Base-by-base conservation (phyloP, 1,140 invertebrate genomes). In the Batillaria attramentaria region DNA sequence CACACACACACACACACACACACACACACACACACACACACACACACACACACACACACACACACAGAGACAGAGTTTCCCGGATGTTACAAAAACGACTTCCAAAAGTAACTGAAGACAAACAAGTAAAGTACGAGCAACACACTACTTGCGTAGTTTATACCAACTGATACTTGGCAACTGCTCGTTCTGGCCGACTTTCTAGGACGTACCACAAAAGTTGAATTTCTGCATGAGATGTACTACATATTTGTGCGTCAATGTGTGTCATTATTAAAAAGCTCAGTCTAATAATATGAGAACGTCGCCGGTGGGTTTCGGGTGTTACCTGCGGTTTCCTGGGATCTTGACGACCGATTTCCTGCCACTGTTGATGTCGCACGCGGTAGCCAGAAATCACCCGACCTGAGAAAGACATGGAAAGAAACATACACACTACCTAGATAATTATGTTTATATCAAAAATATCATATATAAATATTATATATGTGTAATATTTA, bases 331-430 rank as follows among this genome's bases (percentile, higher is more conserved):
- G 87, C 35, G 91, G 91, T 70, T 84, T 62, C 75, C 88, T 88
- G 33, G 90, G 91, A 35, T 85, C 84, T 73, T 86, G 87, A 31
- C 90, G 80, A 31, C 90, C 91, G 69, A 92, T 89, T 80, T 91
- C 90, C 43, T 84, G 87, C 91, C 91, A 91, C 69, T 84, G 65
- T 1, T 86, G 84, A 72, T 89, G 75, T n/a, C 88, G 79, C 16
- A 91, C 86, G 10, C 89, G 69, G 83, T 91, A 92, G 0, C 90
- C 91, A 46, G 90, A 87, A 20, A 87, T 85, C 2, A 91, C 91
- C 37, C 79, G 82, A 74, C 89, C 90, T 91, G 69, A 28, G 78
- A 57, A 72, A 41, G 28, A 28, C 42, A 20, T 46, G 20, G 46
- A 73, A 20, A 10, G 43, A 73, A n/a, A 41, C 0, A 31, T n/a